phyloP scores from a whole-genome alignment of 2,797 vertebrate genomes.

The Amniataba percoides region DNA sequence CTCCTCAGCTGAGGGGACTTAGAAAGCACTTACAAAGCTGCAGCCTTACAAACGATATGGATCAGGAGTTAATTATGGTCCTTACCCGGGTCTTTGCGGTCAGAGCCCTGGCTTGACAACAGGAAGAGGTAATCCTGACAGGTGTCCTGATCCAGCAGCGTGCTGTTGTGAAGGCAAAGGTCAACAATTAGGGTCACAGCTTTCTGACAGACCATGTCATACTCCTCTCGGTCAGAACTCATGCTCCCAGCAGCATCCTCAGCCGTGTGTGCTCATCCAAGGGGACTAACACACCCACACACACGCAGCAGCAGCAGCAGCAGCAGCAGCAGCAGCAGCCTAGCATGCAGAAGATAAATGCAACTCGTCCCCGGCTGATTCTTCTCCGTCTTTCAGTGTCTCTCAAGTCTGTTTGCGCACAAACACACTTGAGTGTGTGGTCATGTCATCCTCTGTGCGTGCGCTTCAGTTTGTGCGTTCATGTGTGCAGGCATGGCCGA shows the following conservation, averaged over 20 bases:
- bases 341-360: slow-evolving; percentile 70
- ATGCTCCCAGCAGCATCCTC: slow-evolving; percentile 88
- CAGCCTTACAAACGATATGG: slow-evolving; percentile 7
- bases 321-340: slow-evolving; percentile 41
- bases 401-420: slow-evolving; percentile 57
- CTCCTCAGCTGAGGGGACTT: not conserved
- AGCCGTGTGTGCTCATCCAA: slow-evolving; percentile 80
- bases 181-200: slow-evolving; percentile 88
- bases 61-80: slow-evolving; percentile 38
- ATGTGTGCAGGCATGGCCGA: slow-evolving; percentile 28
- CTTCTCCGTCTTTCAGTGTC: slow-evolving; percentile 63
- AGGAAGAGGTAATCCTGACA: slow-evolving; percentile 87
- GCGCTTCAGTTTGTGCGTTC: slow-evolving; percentile 25
- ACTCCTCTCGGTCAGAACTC: slow-evolving; percentile 85
- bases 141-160: slow-evolving; percentile 83
- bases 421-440: slow-evolving; percentile 29
- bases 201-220: slow-evolving; percentile 89
- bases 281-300: slow-evolving; percentile 71
- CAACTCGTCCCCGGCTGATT: slow-evolving; percentile 72
- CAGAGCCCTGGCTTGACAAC: slow-evolving; percentile 77
- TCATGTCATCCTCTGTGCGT: slow-evolving; percentile 3
- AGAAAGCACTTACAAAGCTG: slow-evolving; percentile 27
- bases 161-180: slow-evolving; percentile 87
- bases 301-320: slow-evolving; percentile 20
- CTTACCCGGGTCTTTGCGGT: slow-evolving; percentile 80